Evolutionary conservation across 2,797 vertebrate genomes (phyloP), one percentile per base, ranked within the genome.

Genomic region (Limnodromus scolopaceus): DNA sequence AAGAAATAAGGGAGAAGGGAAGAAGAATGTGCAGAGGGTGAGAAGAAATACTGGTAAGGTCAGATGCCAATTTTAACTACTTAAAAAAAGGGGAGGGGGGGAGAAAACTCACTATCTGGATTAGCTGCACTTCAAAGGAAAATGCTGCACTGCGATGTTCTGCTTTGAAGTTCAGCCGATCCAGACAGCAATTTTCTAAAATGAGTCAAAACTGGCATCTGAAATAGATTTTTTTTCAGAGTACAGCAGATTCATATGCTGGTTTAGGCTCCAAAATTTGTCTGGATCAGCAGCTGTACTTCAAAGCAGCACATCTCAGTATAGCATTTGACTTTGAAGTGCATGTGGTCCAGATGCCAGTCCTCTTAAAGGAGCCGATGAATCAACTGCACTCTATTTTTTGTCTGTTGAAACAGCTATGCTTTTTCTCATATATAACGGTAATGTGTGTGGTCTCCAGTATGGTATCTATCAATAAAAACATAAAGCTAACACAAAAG

Each of bases 181-280:
- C 96, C 96, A 97, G 97, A 97, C 96, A 97, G 96, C 94, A 97
- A 96, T 97, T 97, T 97, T 97, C 93, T 96, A 96, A 97, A 97
- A 96, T 96, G 93, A 97, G 95, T 96, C 95, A 97, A 93, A 97
- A 96, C 95, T 97, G 97, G 97, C 94, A 97, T 97, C 96, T 97
- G 94, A 97, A 97, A 97, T 94, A 94, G 96, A 96, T 97, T 95
- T 95, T 94, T 92, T 96, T 97, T 97, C 94, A 89, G 90, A 95
- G 87, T 90, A 80, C 84, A 97, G 95, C 92, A 97, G 90, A 97
- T 95, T 97, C 96, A 86, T 94, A 94, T 89, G 92, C 96, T 91
- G 87, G 84, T 96, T 95, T 92, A 85, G 87, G 76, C 92, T 97
- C 97, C 96, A 96, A 97, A 95, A 97, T 96, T 95, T 96, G 96